Evolutionary conservation across 2,888 invertebrate species (phyloP).

Genomic region (Creontiades dilutus): DNA sequence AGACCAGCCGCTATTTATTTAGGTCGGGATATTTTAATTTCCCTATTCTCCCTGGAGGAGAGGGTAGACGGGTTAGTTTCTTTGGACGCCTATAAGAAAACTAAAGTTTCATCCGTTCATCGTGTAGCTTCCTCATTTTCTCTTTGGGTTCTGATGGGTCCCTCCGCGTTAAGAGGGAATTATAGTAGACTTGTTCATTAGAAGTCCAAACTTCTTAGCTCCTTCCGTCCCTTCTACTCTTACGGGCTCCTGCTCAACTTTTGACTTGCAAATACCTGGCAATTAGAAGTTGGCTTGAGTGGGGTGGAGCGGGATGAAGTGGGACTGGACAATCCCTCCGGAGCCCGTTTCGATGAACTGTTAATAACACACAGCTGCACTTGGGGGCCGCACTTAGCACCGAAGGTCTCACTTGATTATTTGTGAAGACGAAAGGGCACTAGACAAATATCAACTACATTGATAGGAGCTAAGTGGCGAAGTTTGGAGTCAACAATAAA

Average conservation of each 20-base stretch:
- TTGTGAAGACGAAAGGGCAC: no score
- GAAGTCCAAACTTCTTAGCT: conserved; percentile 45
- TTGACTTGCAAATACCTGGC: conserved; percentile 68
- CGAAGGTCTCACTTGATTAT: neutral
- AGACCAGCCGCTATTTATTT: neutral
- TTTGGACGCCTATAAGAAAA: conserved; percentile 20
- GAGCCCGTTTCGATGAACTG: conserved; percentile 26
- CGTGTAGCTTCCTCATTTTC: conserved; percentile 3
- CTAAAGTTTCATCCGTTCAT: conserved; percentile 1
- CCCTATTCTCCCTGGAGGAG: conserved; percentile 7
- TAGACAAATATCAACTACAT: no score
- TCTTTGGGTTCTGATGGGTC: neutral
- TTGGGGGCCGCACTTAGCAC: neutral
- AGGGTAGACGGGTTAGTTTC: neutral
- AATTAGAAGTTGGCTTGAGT: conserved; percentile 54
- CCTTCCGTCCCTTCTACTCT: conserved; percentile 9
- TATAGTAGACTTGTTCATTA: conserved; percentile 54
- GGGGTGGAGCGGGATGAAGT: conserved; percentile 29
- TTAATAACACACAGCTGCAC: conserved; percentile 21
- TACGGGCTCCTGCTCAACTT: conserved; percentile 17
- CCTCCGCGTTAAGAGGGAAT: neutral
- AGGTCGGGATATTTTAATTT: conserved; percentile 43
- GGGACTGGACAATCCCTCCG: conserved; percentile 27
- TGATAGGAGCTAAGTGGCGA: no score
- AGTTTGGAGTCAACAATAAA: no score